phyloP scores from a whole-genome alignment of 2,797 vertebrate species.

The Malurus splendens region DNA sequence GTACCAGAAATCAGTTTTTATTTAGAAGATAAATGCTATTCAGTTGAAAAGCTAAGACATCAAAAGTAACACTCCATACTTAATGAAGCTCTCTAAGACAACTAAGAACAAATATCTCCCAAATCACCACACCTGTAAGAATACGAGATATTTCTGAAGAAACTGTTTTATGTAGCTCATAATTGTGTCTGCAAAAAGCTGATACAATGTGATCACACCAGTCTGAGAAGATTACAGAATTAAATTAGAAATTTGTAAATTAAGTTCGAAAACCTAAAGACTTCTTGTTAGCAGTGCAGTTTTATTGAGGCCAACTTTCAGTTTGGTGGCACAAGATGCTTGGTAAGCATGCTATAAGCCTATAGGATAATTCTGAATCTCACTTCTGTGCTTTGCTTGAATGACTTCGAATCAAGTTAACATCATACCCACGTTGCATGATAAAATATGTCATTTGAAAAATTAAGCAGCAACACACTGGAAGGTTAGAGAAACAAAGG shows the following conservation, averaged over 20 bases:
- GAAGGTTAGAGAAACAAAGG: not conserved
- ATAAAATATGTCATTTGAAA: not conserved
- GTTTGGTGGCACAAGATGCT: not conserved
- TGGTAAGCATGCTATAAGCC: not conserved
- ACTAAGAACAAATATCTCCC: not conserved
- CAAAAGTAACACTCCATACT: not conserved
- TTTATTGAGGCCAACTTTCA: rapidly evolving
- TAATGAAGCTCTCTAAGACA: not conserved
- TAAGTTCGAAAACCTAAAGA: not conserved
- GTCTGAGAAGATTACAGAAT: not conserved
- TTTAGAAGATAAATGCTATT: not conserved
- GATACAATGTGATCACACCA: not conserved
- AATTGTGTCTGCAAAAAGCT: not conserved
- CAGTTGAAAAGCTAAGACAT: not conserved
- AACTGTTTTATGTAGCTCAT: not conserved
- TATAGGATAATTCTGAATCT: not conserved
- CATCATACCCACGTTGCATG: not conserved
- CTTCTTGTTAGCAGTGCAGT: not conserved
- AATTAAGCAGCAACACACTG: not conserved
- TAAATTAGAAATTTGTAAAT: not conserved
- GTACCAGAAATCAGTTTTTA: not conserved
- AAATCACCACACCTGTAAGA: not conserved
- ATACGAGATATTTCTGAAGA: not conserved
- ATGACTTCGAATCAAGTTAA: not conserved
- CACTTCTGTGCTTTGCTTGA: not conserved